These are phyloP conservation scores for Chlorospingus semifuscus DNA, from an alignment of 2,797 vertebrate species.

Conservation along the genomic window DNA sequence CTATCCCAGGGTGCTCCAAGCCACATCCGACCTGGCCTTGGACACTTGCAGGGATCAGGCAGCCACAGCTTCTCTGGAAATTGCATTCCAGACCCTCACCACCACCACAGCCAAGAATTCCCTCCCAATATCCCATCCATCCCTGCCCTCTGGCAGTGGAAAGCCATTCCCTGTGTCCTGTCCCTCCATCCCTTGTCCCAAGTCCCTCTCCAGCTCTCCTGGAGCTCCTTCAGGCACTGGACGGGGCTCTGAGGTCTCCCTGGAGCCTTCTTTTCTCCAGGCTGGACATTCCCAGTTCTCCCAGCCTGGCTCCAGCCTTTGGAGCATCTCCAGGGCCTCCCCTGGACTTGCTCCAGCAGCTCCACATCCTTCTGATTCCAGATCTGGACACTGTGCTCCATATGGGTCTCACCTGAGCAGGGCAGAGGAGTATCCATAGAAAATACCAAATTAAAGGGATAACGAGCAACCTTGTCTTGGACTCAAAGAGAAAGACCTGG, in stretches of 20 bases:
- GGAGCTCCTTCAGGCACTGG: background rate
- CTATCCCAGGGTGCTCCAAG: accelerated
- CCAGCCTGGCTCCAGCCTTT: background rate
- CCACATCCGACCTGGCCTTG: accelerated
- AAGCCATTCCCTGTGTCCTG: background rate
- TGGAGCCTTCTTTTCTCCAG: accelerated
- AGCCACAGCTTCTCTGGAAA: background rate
- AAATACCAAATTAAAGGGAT: background rate
- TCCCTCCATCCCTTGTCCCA: accelerated
- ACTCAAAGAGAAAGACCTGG: background rate
- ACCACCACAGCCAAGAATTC: accelerated
- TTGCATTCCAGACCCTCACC: accelerated
- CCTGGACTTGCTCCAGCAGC: accelerated
- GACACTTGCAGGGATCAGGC: accelerated
- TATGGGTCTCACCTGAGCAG: accelerated
- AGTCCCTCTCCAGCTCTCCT: background rate
- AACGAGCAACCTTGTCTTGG: background rate
- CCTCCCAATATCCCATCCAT: too few relatives aligned
- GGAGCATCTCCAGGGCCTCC: accelerated
- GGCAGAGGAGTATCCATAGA: background rate
- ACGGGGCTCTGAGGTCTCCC: accelerated
- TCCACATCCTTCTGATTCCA: background rate
- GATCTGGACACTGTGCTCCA: background rate
- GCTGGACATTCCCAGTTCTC: background rate
- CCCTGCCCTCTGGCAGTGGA: accelerated